Evolutionary conservation across 2,113 vertebrate genomes (phyloP), one percentile per base, ranked within the genome.

Genomic region (Acrocephalus kingi): DNA sequence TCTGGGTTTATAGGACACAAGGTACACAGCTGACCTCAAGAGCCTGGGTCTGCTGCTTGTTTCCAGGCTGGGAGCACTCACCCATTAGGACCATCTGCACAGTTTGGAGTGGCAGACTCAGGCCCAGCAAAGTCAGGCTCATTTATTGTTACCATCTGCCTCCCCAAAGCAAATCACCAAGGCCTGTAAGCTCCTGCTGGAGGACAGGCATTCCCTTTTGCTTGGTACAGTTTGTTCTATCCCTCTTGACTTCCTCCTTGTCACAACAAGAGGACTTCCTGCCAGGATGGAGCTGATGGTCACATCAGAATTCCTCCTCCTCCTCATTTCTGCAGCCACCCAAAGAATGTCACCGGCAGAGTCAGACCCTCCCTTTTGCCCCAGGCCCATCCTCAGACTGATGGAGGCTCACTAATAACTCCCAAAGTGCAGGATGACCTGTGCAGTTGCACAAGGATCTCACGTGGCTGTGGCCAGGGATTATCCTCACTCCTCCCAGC

Each of bases 281-380:
- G 90, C 41, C 92, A 96, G 92, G 73, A 94, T 82, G 54, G 83
- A 77, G 68, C 30, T 74, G 63, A 83, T 54, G 58, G 76, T 43
- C 24, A 31, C 79, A 10, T 19, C 75, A 49, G 64, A 68, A 78
- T 54, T 90, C 89, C 63, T 41, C 59, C 59, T 61, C 55, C 43
- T 83, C 51, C 14, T 68, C 94, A 68, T 91, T 84, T 66, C 77
- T 76, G n/a, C 84, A 91, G 87, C 66, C 80, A 86, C 64, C 30
- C 72, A 61, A 94, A 84, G 72, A 92, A 95, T 74, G 93, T 79
- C 92, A 83, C 72, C 48, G 1, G 10, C 9, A 83, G 43, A 78
- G 30, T 11, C 89, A 69, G 84, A 11, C 41, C 66, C 88, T 94
- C 96, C 96, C 64, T 92, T 96, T 75, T 2, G 76, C 83, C 61